These are phyloP conservation scores for Phenganax subtilis DNA, from an alignment of 92 coral and sea anemone genomes.

Conservation along the genomic window DNA sequence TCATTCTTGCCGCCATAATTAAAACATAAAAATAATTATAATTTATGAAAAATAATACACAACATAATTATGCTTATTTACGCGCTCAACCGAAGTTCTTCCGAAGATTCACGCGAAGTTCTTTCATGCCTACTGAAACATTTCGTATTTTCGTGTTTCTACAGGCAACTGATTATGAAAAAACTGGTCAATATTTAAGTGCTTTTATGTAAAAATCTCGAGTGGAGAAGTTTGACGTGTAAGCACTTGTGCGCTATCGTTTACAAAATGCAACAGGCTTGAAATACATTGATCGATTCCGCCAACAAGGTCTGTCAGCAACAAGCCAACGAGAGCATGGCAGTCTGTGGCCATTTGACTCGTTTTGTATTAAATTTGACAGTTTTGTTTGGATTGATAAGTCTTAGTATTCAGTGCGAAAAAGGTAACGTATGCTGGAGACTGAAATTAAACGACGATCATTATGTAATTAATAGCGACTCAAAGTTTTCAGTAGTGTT, in stretches of 20 bases:
- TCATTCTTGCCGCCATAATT: conserved; percentile 27
- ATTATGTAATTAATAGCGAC: too few relatives aligned
- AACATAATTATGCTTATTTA: not conserved
- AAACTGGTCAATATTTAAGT: not conserved
- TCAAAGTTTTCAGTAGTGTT: too few relatives aligned
- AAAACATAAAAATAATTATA: not conserved
- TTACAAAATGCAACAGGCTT: not conserved
- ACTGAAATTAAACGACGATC: too few relatives aligned
- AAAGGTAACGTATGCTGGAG: conserved; percentile 6
- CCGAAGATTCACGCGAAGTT: too few relatives aligned
- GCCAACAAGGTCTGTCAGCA: not conserved
- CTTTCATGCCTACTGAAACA: too few relatives aligned
- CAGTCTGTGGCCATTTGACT: not conserved
- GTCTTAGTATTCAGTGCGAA: not conserved
- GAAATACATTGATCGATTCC: not conserved
- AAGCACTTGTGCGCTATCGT: not conserved
- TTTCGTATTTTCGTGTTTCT: too few relatives aligned
- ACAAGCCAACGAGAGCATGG: not conserved
- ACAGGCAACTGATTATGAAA: too few relatives aligned
- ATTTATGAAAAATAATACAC: not conserved
- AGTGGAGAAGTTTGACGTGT: not conserved
- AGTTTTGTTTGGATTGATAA: not conserved
- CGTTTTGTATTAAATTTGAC: not conserved
- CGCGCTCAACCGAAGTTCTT: not conserved
- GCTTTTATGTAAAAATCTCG: not conserved